Conservation (phyloP, 2,113 vertebrate genomes). For the Porphyrio hochstetteri region DNA sequence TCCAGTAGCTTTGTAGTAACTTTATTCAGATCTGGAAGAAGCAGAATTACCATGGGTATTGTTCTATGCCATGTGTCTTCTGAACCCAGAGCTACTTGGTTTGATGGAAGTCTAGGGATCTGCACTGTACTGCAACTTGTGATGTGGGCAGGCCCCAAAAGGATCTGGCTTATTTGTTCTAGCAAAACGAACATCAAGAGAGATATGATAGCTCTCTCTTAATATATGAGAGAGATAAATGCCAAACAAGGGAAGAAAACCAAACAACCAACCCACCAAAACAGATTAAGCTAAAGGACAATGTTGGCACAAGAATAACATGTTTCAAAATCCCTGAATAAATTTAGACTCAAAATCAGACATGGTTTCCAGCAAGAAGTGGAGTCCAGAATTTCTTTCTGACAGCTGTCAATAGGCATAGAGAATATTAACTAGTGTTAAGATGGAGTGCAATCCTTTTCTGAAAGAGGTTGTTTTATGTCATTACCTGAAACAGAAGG, state of each 20-base stretch:
- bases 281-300: background rate
- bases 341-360: background rate
- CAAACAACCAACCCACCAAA: background rate
- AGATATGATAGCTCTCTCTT: background rate
- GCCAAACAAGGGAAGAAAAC: background rate
- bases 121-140: background rate
- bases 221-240: background rate
- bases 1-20: background rate
- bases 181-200: background rate
- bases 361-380: background rate
- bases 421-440: background rate
- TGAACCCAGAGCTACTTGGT: background rate
- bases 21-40: background rate
- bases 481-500: background rate
- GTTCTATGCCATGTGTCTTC: background rate
- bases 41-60: background rate
- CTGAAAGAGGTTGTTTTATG: background rate
- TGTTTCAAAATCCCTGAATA: background rate
- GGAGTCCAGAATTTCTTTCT: background rate
- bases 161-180: background rate
- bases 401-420: background rate
- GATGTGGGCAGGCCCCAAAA: background rate
- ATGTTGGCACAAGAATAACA: background rate
- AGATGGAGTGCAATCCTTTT: background rate
- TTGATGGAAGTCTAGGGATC: background rate